Percentiles rank a stretch among this genome's conserved stretches.
phyloP scores from a whole-genome alignment of 2,888 invertebrate genomes.

The Melanchra persicariae region DNA sequence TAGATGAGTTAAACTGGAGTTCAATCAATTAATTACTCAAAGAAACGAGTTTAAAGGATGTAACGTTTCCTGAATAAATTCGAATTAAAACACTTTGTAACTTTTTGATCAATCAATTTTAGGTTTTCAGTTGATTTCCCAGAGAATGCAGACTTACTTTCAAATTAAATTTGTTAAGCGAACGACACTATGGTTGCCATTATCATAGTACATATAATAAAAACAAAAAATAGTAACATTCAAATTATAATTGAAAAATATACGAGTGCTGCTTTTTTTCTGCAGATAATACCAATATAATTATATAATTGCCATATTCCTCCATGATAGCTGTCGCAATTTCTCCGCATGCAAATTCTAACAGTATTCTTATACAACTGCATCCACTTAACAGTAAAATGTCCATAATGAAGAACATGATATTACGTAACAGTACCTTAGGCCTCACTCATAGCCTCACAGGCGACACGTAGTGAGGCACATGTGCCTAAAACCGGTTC shows the following conservation, averaged over 20 bases:
- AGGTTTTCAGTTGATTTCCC: neutral
- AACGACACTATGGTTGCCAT: too few species aligned
- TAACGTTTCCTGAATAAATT: conserved; percentile 51
- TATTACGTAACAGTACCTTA: conserved; percentile 58
- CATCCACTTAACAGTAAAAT: conserved; percentile 33
- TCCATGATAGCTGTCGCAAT: neutral
- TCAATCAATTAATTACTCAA: conserved; percentile 59
- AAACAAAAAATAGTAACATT: neutral
- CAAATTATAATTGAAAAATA: too few species aligned
- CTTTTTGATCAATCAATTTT: conserved; percentile 25
- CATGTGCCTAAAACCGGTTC: conserved; percentile 74
- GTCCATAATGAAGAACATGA: conserved; percentile 14
- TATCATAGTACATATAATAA: too few species aligned
- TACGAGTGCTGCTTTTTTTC: neutral
- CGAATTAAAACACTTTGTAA: conserved; percentile 36
- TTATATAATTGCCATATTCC: neutral
- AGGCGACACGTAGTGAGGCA: conserved; percentile 71
- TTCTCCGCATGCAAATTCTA: conserved; percentile 20
- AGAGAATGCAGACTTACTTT: neutral
- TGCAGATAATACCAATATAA: neutral
- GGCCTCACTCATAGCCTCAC: conserved; percentile 7
- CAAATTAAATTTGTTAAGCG: neutral
- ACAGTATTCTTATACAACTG: conserved; percentile 18
- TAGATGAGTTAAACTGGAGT: conserved; percentile 43
- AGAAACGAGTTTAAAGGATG: conserved; percentile 36